Conservation (phyloP, 2,888 invertebrate species). For the Rhagophthalmus giganteus region DNA sequence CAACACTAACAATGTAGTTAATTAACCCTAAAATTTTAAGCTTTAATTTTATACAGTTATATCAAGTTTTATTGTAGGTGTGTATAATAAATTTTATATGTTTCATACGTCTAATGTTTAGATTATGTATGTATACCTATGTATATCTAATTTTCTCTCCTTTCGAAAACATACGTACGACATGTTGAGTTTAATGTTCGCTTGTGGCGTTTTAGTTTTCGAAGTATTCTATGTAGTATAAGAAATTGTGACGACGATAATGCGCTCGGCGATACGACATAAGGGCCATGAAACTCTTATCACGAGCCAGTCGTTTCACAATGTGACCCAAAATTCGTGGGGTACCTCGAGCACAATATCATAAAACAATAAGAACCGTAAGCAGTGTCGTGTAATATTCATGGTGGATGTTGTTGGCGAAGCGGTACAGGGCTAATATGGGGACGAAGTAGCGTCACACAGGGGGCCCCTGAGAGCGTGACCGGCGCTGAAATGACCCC, state of each 20-base stretch:
- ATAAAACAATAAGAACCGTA: conserved; percentile 27
- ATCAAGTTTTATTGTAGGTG: too few species aligned
- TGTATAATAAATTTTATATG: too few species aligned
- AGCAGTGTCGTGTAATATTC: conserved; percentile 28
- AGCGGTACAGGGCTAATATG: conserved; percentile 25
- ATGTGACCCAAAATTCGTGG: conserved; percentile 14
- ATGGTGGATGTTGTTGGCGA: conserved; percentile 24
- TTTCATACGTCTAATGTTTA: too few species aligned
- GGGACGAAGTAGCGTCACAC: conserved; percentile 26
- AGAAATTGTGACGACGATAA: conserved; percentile 1
- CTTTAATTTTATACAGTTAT: too few species aligned
- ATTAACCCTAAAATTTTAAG: too few species aligned
- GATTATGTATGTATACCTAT: too few species aligned
- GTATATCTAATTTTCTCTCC: neutral
- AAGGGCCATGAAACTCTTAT: conserved; percentile 13
- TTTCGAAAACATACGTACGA: neutral
- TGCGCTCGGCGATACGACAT: neutral
- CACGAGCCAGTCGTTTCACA: conserved; percentile 2
- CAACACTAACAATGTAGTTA: too few species aligned
- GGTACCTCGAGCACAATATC: conserved; percentile 12
- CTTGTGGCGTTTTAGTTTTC: neutral
- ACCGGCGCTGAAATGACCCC: conserved; percentile 39
- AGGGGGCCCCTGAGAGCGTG: conserved; percentile 39
- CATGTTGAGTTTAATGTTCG: neutral
- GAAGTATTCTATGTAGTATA: neutral